phyloP scores from a whole-genome alignment of 1,140 invertebrate genomes.

The Holotrichia oblita region DNA sequence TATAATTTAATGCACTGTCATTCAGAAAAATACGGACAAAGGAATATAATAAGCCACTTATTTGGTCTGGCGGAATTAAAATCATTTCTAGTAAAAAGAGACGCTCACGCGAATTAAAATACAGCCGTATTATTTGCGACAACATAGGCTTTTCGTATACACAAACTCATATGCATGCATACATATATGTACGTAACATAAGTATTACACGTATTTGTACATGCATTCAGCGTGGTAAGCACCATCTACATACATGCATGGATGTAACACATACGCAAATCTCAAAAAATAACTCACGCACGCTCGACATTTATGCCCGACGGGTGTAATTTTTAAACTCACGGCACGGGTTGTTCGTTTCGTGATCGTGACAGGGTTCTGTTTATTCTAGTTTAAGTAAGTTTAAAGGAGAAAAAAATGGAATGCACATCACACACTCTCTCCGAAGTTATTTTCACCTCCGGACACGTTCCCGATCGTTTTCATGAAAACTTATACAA shows the following conservation, averaged over 20 bases:
- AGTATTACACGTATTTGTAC: not conserved
- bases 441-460: slow-evolving; percentile 31
- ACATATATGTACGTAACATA: not conserved
- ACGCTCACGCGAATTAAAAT: not conserved
- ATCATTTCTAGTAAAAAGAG: too few species aligned
- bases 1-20: too few species aligned
- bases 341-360: slow-evolving; percentile 17
- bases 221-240: not conserved
- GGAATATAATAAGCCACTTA: too few species aligned
- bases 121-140: not conserved
- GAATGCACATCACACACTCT: slow-evolving; percentile 30
- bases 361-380: slow-evolving; percentile 28
- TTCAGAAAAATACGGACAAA: too few species aligned
- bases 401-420: slow-evolving; percentile 33
- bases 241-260: not conserved
- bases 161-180: not conserved
- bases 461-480: slow-evolving; percentile 32
- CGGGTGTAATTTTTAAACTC: slow-evolving; percentile 28
- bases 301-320: not conserved
- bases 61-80: too few species aligned
- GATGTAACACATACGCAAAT: slow-evolving; percentile 14
- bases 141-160: not conserved
- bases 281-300: slow-evolving; percentile 28
- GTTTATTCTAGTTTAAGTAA: slow-evolving; percentile 34
- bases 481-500: slow-evolving; percentile 35